Base-by-base conservation (phyloP, 2,888 invertebrate genomes). In the Ectemnius continuus region DNA sequence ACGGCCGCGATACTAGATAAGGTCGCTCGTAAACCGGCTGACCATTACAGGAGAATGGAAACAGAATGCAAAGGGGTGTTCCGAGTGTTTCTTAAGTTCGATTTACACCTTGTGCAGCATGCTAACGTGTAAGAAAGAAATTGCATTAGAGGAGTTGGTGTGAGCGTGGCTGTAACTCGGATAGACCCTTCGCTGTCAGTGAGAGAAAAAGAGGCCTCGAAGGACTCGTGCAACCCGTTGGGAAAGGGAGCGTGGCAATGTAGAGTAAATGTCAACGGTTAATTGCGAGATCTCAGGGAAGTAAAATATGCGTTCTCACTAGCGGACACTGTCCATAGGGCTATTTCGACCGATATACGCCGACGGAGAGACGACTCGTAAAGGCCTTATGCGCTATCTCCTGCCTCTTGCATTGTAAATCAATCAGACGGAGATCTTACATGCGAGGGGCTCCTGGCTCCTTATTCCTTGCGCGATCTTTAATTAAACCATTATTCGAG, bases 401-500 rank as follows among this genome's bases (percentile, higher is more conserved):
- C 74, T 75, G 75, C 65, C 66, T 48, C 74, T 11, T 36, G 36
- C 73, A 76, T 71, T 84, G 79, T 84, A 84, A 84, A 84, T 84
- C 83, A 84, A 84, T 84, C 83, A 52, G 83, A 59, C 61, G 52
- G 70, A 52, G 69, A 67, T 70, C 78, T 78, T 79, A 79, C 76
- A 76, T 78, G 73, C 75, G 65, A 70, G 67, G 68, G 69, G 5
- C 36, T 36, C 36, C 11, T 8, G 11, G 8, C 36, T 70, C 71
- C 75, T 77, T 78, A 56, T 75, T 84, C 77, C 81, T 78, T 80
- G 76, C 74, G 83, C 36, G 4, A 72, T 76, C 78, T 85, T 85
- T 86, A 86, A 86, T 86, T 86, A 86, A 85, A 85, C 83, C 79
- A 86, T 86, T 85, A 86, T 85, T 85, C 80, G 81, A 72, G 63